phyloP scores from a whole-genome alignment of 2,888 invertebrate genomes.

The Drosophila pseudotakahashii region DNA sequence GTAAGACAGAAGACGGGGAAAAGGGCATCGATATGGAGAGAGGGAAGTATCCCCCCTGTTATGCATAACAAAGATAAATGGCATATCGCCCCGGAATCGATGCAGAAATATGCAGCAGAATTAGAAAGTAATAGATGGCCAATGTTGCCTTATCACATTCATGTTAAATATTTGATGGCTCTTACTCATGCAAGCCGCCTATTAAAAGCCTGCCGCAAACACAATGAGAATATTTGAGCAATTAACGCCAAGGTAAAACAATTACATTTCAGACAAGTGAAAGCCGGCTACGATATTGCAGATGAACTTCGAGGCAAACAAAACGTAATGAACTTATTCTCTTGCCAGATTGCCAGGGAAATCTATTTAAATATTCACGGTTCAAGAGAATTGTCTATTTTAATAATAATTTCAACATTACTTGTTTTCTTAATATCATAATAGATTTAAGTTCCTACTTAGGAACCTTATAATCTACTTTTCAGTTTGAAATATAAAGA shows the following conservation, averaged over 20 bases:
- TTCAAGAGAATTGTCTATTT: too few species aligned
- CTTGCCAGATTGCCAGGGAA: not conserved
- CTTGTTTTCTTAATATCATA: too few species aligned
- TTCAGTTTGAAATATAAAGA: too few species aligned
- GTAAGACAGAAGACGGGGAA: slow-evolving; percentile 22
- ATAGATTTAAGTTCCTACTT: too few species aligned
- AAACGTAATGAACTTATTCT: slow-evolving; percentile 2
- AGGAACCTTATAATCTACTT: too few species aligned
- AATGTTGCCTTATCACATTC: slow-evolving; percentile 10
- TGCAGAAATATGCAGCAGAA: slow-evolving; percentile 35
- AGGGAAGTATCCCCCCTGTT: slow-evolving; percentile 10
- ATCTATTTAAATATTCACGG: not conserved
- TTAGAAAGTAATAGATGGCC: slow-evolving; percentile 41
- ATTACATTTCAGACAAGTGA: slow-evolving; percentile 1
- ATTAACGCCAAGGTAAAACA: slow-evolving; percentile 12
- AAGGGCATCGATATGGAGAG: too few species aligned
- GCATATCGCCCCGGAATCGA: slow-evolving; percentile 44
- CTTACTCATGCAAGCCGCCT: not conserved
- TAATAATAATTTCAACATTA: too few species aligned
- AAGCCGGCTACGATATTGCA: not conserved
- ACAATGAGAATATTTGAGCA: slow-evolving; percentile 21
- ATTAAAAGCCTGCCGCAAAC: slow-evolving; percentile 9
- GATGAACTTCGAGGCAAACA: not conserved
- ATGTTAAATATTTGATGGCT: slow-evolving; percentile 22
- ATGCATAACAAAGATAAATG: slow-evolving; percentile 53